Evolutionary conservation across 2,888 invertebrate species (phyloP).

Genomic region (Adela reaumurella): DNA sequence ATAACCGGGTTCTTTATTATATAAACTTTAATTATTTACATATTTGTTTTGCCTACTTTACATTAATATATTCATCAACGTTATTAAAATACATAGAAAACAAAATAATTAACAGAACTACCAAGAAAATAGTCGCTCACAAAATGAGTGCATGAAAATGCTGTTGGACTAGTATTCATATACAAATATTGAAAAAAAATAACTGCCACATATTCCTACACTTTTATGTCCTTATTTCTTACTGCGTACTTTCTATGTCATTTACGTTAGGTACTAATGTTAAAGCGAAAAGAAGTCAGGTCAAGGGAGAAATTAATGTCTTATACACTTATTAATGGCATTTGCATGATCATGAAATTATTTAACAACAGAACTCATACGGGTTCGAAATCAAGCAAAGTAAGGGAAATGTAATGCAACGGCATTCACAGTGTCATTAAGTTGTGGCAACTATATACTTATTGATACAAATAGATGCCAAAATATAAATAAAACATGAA

Average conservation of each 20-base stretch:
- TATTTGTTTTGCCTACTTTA: constrained; percentile 51
- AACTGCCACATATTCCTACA: background rate
- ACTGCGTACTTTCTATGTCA: background rate
- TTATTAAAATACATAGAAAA: constrained; percentile 55
- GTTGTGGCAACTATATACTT: too few species aligned
- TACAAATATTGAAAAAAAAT: background rate
- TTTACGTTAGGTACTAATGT: too few species aligned
- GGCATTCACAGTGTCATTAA: too few species aligned
- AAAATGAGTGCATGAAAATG: background rate
- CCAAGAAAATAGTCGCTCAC: background rate
- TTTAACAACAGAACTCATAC: too few species aligned
- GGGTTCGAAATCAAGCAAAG: too few species aligned
- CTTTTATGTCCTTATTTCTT: background rate
- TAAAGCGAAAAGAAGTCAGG: too few species aligned
- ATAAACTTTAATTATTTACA: constrained; percentile 58
- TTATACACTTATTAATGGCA: too few species aligned
- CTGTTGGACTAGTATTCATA: background rate
- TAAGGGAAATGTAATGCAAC: too few species aligned
- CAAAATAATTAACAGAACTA: constrained; percentile 35
- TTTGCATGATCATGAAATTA: too few species aligned
- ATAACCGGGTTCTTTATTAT: constrained; percentile 47
- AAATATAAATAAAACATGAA: too few species aligned
- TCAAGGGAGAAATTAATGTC: too few species aligned
- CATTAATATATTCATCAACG: constrained; percentile 50
- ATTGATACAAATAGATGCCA: too few species aligned